Conservation (phyloP, 2,888 invertebrate genomes). For the Agonopterix arenella region DNA sequence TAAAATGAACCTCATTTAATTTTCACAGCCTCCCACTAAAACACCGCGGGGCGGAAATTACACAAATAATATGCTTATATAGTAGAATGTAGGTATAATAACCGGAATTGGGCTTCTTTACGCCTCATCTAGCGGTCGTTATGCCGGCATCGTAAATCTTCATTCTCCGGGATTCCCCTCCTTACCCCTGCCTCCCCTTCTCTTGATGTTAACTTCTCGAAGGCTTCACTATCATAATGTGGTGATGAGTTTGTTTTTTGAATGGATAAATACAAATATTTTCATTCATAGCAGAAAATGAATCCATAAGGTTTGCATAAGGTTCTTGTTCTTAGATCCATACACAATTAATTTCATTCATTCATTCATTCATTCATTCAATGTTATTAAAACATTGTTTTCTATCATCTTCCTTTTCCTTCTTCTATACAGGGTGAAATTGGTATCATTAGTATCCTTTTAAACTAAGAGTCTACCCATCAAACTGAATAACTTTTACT, state of each 20-base stretch:
- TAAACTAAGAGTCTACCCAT: too few species aligned
- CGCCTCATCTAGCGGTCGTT: constrained; percentile 77
- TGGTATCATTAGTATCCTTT: too few species aligned
- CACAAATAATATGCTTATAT: background rate
- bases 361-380: too few species aligned
- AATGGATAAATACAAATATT: too few species aligned
- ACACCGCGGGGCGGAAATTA: background rate
- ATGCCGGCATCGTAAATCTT: constrained; percentile 74
- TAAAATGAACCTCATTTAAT: background rate
- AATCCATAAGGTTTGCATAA: too few species aligned
- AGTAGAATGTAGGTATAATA: constrained; percentile 39
- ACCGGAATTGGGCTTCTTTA: constrained; percentile 72
- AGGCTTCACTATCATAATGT: constrained; percentile 52
- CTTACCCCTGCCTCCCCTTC: constrained; percentile 25
- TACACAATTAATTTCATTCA: too few species aligned
- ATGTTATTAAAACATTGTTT: too few species aligned
- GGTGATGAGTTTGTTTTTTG: constrained; percentile 6
- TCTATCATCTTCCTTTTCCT: too few species aligned
- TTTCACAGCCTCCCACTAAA: background rate
- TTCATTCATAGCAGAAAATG: too few species aligned
- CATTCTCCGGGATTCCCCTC: constrained; percentile 38
- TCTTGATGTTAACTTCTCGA: constrained; percentile 5
- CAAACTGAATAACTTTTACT: too few species aligned
- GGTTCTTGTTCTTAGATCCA: too few species aligned
- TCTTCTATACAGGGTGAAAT: too few species aligned